Evolutionary conservation across 2,797 vertebrate genomes (phyloP).

Genomic region (Percopsis omiscomaycus): DNA sequence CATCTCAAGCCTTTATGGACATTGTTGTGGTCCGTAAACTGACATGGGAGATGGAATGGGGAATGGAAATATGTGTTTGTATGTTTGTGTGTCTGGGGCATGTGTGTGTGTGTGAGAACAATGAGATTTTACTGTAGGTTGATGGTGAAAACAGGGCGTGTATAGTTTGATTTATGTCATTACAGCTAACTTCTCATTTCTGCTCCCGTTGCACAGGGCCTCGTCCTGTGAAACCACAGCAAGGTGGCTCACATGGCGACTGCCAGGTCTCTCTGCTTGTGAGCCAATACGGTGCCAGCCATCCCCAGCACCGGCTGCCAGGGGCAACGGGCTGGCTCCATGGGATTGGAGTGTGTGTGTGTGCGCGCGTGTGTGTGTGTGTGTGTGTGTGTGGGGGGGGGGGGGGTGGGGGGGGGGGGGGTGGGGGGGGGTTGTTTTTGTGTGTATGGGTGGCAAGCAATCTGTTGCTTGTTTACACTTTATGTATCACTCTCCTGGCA

Average conservation of each 20-base stretch:
- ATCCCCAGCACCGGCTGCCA: slow-evolving; percentile 60
- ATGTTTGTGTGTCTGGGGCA: not conserved
- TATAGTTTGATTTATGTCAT: slow-evolving; percentile 17
- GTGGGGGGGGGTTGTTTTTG: slow-evolving; percentile 17
- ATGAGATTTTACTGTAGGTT: too few relatives aligned
- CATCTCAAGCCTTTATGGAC: slow-evolving; percentile 61
- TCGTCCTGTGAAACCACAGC: slow-evolving; percentile 23
- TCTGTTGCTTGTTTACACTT: slow-evolving; percentile 73
- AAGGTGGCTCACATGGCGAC: slow-evolving; percentile 40
- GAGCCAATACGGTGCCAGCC: slow-evolving; percentile 40
- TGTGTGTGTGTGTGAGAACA: not conserved
- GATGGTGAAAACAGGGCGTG: not conserved
- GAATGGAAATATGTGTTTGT: slow-evolving; percentile 21
- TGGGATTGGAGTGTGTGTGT: slow-evolving; percentile 43
- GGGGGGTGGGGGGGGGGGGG: slow-evolving; percentile 16
- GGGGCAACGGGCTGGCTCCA: slow-evolving; percentile 55
- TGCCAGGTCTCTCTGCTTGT: slow-evolving; percentile 32
- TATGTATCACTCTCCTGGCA: slow-evolving; percentile 60
- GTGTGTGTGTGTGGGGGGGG: not conserved
- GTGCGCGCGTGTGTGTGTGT: slow-evolving; percentile 1
- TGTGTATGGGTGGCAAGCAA: slow-evolving; percentile 55
- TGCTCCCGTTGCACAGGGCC: slow-evolving; percentile 5
- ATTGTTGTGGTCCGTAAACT: slow-evolving; percentile 58
- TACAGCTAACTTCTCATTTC: slow-evolving; percentile 25
- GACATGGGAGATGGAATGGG: slow-evolving; percentile 44